Conservation (phyloP, 2,888 invertebrate genomes). For the Papilio elwesi region DNA sequence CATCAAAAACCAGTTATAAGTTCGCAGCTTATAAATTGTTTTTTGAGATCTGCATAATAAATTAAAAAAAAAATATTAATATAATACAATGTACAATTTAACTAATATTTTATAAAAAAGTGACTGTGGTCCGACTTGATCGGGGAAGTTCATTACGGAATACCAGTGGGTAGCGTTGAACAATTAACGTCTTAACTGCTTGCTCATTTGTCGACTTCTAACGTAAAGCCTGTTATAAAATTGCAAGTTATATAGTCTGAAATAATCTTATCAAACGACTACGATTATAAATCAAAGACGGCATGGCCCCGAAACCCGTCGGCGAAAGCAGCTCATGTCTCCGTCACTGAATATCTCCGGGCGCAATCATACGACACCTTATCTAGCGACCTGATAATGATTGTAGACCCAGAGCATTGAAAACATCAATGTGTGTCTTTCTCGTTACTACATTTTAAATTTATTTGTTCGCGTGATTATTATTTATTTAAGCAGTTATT, state of each 20-base stretch:
- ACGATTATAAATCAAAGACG: background rate
- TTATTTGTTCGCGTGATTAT: background rate
- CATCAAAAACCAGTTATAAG: too few relatives aligned
- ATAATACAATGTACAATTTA: too few relatives aligned
- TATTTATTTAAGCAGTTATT: background rate
- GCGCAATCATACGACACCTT: slow-evolving; percentile 3
- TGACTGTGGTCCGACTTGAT: too few relatives aligned
- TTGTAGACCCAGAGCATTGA: slow-evolving; percentile 18
- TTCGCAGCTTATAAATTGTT: too few relatives aligned
- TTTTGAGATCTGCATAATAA: too few relatives aligned
- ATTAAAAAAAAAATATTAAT: too few relatives aligned
- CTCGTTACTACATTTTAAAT: background rate
- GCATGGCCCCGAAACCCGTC: too few relatives aligned
- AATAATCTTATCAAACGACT: background rate
- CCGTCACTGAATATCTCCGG: background rate
- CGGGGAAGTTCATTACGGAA: too few relatives aligned
- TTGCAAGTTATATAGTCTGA: background rate
- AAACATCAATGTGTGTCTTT: slow-evolving; percentile 20
- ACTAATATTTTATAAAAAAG: too few relatives aligned
- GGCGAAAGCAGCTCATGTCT: slow-evolving; percentile 9
- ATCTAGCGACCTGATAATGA: slow-evolving; percentile 14
- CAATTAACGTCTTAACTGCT: too few relatives aligned
- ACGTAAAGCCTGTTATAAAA: background rate
- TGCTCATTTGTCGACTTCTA: too few relatives aligned
- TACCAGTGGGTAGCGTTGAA: too few relatives aligned